These are phyloP conservation scores for Tenthredo livida DNA, from an alignment of 2,888 invertebrate species.

Conservation along the genomic window DNA sequence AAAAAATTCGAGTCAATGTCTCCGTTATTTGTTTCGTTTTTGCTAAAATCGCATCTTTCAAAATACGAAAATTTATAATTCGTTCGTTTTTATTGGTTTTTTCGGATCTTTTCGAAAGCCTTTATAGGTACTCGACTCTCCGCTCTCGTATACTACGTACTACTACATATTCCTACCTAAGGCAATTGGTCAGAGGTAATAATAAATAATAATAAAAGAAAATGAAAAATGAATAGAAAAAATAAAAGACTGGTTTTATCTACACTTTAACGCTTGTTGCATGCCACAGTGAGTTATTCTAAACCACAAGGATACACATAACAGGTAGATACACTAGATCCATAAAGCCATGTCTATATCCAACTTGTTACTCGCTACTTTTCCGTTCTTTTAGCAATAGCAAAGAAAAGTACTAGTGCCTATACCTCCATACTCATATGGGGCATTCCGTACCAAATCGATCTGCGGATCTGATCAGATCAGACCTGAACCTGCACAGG, in stretches of 20 bases:
- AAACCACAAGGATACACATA: background rate
- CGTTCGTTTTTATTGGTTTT: too few species aligned
- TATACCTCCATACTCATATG: too few species aligned
- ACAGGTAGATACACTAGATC: background rate
- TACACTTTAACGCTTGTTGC: background rate
- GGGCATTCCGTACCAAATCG: too few species aligned
- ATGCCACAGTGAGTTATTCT: background rate
- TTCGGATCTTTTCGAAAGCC: too few species aligned
- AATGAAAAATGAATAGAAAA: background rate
- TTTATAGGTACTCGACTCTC: too few species aligned
- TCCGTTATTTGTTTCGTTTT: too few species aligned
- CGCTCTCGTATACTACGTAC: background rate
- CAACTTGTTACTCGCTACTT: background rate
- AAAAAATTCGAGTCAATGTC: too few species aligned
- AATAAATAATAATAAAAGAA: background rate
- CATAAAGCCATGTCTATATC: background rate
- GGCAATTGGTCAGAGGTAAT: background rate
- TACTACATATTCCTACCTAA: too few species aligned
- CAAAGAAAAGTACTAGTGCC: background rate
- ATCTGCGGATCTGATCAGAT: too few species aligned
- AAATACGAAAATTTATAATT: too few species aligned
- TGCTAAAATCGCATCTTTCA: too few species aligned
- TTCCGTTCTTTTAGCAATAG: background rate
- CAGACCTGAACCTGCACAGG: too few species aligned
- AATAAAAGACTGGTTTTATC: background rate